phyloP scores from a whole-genome alignment of 2,888 invertebrate species.

The Hydriomena furcata region DNA sequence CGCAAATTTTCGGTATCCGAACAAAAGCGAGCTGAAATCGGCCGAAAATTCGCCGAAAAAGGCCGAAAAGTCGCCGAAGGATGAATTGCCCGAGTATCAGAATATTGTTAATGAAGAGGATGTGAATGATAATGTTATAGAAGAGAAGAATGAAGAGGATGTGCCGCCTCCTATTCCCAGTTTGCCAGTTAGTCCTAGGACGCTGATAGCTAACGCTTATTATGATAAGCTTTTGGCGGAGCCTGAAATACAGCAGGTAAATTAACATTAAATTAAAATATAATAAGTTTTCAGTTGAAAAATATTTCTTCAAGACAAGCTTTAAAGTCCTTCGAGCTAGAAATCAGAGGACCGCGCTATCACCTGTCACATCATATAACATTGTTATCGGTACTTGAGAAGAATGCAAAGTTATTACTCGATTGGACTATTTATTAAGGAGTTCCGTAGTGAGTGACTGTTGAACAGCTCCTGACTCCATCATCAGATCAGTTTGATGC shows the following conservation, averaged over 20 bases:
- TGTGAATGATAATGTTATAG: slow-evolving; percentile 40
- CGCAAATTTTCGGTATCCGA: slow-evolving; percentile 75
- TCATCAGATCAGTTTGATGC: too few relatives aligned
- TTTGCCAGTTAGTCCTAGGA: slow-evolving; percentile 74
- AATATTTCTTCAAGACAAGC: too few relatives aligned
- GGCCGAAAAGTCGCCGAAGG: slow-evolving; percentile 39
- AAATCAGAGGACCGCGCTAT: too few relatives aligned
- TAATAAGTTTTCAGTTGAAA: not conserved
- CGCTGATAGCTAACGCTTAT: slow-evolving; percentile 88
- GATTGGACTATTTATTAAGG: too few relatives aligned
- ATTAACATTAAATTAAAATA: not conserved
- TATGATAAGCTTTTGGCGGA: slow-evolving; percentile 89
- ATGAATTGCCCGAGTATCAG: slow-evolving; percentile 70
- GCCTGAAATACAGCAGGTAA: slow-evolving; percentile 89
- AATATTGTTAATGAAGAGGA: slow-evolving; percentile 51
- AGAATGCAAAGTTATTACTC: too few relatives aligned
- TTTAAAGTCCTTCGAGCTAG: too few relatives aligned
- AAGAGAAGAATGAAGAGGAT: slow-evolving; percentile 42
- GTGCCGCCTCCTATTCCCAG: slow-evolving; percentile 77
- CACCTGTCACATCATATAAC: too few relatives aligned
- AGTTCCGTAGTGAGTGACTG: too few relatives aligned
- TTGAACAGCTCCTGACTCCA: too few relatives aligned
- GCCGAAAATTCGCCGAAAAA: slow-evolving; percentile 68
- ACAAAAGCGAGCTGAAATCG: slow-evolving; percentile 66
- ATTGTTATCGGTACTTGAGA: too few relatives aligned